Base-by-base conservation (phyloP, 2,888 invertebrate species). In the Allacma fusca region DNA sequence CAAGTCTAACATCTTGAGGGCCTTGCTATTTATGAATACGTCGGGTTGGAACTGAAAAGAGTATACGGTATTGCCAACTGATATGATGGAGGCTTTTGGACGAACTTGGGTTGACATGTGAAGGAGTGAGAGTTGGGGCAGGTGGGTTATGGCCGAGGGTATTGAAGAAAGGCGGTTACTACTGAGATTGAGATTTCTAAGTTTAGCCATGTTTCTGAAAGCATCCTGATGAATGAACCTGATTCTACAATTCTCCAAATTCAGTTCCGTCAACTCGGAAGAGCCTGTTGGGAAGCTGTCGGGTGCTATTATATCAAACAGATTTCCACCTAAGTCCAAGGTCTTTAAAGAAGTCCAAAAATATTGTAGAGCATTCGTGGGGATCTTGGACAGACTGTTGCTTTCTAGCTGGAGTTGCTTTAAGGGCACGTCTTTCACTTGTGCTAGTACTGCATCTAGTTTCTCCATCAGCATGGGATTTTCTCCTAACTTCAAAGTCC, bases 381-480 rank as follows among this genome's bases (percentile, higher is more conserved):
- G 81, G 23, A 80, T 67, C 13, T 75, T 28, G 0, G 50, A 24
- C 0, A 84, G 28, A 24, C 77, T 77, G 67, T 81, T 81, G 4
- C 44, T 44, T 9, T 43, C 12, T 5, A 82, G 57, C 24, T 59
- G 59, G 1, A 81, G 21, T 4, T n/a, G 44, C 19, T 43, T 29
- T 19, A 82, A 21, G 1, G 13, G 21, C 0, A 44, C 23, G 19
- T 7, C 23, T n/a, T 16, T 1, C 21, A 80, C 19, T 0, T 78
- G 76, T 71, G 72, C 12, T n/a, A 81, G 77, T 1, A 74, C 78
- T 9, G n/a, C 23, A 5, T n/a, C 19, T 7, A 82, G 72, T 5
- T 43, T 75, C 0, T 50, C n/a, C 79, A 79, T 79, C 29, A 82
- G 59, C 5, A 65, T 62, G 9, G 81, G 81, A 73, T 84, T 84